Base-by-base conservation (phyloP, 2,797 vertebrate species). In the Rhinophrynus dorsalis region DNA sequence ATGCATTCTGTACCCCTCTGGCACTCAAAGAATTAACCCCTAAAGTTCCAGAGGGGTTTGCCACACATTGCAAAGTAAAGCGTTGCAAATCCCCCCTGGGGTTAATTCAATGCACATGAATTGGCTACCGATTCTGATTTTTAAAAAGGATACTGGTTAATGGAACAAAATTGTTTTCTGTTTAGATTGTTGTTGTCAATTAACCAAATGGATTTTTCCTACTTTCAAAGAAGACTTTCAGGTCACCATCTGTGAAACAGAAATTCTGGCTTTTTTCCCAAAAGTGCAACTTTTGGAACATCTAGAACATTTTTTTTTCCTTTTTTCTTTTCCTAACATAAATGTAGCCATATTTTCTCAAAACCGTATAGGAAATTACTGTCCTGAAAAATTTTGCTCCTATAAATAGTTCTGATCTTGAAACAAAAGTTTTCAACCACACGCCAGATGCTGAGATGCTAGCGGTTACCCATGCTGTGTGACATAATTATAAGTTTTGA, bases 341-440 rank as follows among this genome's bases (percentile, higher is more conserved):
- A 85, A 81, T 40, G 45, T 74, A 76, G 81, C 82, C 82, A 77
- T 77, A 84, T 87, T 87, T 87, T 78, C 82, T 83, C 76, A 80
- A 86, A 83, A 77, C 84, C 82, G 78, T 89, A 73, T 73, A 85
- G 88, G 89, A 90, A 90, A 91, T 90, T 89, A 86, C 88, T 89
- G 84, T 89, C 83, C 85, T 86, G 83, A 87, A 82, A 83, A 81
- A 81, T 86, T 88, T 86, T 80, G 81, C 82, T 83, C 78, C 90
- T 90, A 91, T 89, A 91, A 90, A 90, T 91, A 91, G 87, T 81
- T 74, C 80, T 57, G 80, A 88, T 87, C 88, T 90, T 89, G 87
- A 91, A 89, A 90, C 88, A 90, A 91, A 91, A 91, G 90, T 90
- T 88, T 85, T 78, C 76, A 79, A 89, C 90, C 89, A 73, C 90